Percentiles rank a stretch among this genome's conserved stretches.
These are phyloP conservation scores for Diachasmimorpha longicaudata DNA, from an alignment of 1,140 invertebrate species.

Conservation along the genomic window DNA sequence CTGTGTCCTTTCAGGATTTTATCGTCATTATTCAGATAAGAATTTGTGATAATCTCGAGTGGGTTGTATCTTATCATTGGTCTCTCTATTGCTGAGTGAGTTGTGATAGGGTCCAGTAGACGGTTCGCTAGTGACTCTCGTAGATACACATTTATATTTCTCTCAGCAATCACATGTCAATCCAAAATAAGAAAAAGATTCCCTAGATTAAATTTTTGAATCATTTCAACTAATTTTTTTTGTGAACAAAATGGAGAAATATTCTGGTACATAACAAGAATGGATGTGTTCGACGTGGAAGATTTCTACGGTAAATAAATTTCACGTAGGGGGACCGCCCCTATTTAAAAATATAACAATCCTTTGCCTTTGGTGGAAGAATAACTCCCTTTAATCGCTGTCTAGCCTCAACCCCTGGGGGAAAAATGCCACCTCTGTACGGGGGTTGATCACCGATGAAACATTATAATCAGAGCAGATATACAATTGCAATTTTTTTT, in stretches of 20 bases:
- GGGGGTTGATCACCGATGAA: not conserved
- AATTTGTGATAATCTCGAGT: not conserved
- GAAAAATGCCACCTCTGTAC: not conserved
- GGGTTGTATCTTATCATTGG: not conserved
- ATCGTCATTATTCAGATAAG: not conserved
- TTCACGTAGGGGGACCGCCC: no score
- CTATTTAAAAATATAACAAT: not conserved
- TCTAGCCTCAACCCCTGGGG: not conserved
- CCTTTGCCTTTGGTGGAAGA: not conserved
- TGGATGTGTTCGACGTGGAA: not conserved
- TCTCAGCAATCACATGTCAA: no score
- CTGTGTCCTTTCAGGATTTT: not conserved
- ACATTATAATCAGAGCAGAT: not conserved
- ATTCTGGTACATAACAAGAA: no score
- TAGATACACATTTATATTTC: not conserved
- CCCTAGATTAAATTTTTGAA: no score
- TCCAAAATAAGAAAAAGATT: no score
- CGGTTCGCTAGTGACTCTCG: not conserved
- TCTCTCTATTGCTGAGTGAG: not conserved
- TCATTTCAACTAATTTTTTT: no score
- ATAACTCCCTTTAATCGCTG: not conserved
- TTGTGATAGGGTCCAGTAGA: not conserved
- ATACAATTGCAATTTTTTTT: not conserved
- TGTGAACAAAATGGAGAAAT: no score
- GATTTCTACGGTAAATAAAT: not conserved